These are phyloP conservation scores for Alethe castanea DNA, from an alignment of 2,113 vertebrate species.

Conservation along the genomic window DNA sequence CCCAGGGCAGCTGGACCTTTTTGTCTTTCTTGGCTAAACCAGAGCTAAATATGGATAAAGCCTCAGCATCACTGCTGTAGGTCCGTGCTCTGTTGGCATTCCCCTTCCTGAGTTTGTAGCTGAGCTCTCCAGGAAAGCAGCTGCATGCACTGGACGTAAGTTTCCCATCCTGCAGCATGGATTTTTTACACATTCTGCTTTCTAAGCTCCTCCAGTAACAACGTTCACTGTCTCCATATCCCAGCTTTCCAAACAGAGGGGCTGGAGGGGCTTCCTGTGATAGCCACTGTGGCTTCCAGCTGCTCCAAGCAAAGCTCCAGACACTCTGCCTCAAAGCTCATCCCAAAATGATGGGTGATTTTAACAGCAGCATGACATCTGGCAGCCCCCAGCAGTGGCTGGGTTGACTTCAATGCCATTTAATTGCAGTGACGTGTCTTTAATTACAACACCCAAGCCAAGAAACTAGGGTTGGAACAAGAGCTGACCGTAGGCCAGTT, in stretches of 20 bases:
- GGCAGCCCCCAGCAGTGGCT: background rate
- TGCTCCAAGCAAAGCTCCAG: background rate
- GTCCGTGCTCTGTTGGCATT: rapidly evolving
- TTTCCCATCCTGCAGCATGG: background rate
- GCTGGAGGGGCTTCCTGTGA: background rate
- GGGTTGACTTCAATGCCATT: background rate
- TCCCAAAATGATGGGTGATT: background rate
- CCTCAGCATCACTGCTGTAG: rapidly evolving
- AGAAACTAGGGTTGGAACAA: background rate
- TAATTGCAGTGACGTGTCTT: background rate
- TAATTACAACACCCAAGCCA: background rate
- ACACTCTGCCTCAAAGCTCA: background rate
- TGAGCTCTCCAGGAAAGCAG: background rate
- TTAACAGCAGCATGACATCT: background rate
- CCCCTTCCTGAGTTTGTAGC: background rate
- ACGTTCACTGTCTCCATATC: rapidly evolving
- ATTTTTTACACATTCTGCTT: background rate
- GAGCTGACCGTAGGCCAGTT: background rate
- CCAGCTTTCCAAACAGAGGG: rapidly evolving
- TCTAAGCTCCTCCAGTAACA: background rate
- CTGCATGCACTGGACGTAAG: background rate
- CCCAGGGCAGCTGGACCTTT: background rate
- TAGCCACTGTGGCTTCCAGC: background rate
- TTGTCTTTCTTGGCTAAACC: background rate
- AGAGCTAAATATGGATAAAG: background rate